phyloP scores from a whole-genome alignment of 1,140 invertebrate genomes.

The Micrasema longulum region DNA sequence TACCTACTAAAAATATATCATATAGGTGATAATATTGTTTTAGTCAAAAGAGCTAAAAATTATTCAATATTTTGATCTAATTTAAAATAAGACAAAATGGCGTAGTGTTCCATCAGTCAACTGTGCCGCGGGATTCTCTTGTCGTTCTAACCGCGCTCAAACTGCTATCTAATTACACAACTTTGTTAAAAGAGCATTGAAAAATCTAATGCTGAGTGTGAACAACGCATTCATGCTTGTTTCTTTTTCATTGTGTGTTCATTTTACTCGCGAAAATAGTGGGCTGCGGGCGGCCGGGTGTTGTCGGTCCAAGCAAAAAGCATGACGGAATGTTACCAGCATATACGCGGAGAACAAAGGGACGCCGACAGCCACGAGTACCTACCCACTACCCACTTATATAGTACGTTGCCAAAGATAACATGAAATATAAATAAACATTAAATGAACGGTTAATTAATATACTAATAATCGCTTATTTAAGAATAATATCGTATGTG shows the following conservation, averaged over 20 bases:
- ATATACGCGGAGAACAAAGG: slow-evolving; percentile 41
- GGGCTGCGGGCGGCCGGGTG: slow-evolving; percentile 24
- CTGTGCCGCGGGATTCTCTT: slow-evolving; percentile 22
- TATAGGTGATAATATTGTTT: too few relatives aligned
- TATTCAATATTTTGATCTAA: too few relatives aligned
- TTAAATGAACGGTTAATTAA: too few relatives aligned
- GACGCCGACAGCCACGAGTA: slow-evolving; percentile 41
- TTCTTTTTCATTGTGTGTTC: neutral
- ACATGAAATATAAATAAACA: too few relatives aligned
- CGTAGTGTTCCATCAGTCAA: slow-evolving; percentile 30
- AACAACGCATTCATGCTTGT: neutral
- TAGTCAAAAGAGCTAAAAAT: too few relatives aligned
- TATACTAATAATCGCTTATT: too few relatives aligned
- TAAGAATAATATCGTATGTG: too few relatives aligned
- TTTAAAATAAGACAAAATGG: slow-evolving; percentile 17
- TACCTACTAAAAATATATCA: too few relatives aligned
- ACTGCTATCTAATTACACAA: neutral
- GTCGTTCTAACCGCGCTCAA: neutral
- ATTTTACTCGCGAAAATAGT: neutral
- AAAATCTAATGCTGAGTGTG: neutral
- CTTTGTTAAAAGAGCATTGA: neutral
- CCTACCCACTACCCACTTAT: neutral
- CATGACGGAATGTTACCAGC: slow-evolving; percentile 52
- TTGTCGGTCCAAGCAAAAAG: slow-evolving; percentile 49
- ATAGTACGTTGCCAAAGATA: slow-evolving; percentile 3